Evolutionary conservation across 2,797 vertebrate species (phyloP), one percentile per base, ranked within the genome.

Genomic region (Sorex maritimensis): DNA sequence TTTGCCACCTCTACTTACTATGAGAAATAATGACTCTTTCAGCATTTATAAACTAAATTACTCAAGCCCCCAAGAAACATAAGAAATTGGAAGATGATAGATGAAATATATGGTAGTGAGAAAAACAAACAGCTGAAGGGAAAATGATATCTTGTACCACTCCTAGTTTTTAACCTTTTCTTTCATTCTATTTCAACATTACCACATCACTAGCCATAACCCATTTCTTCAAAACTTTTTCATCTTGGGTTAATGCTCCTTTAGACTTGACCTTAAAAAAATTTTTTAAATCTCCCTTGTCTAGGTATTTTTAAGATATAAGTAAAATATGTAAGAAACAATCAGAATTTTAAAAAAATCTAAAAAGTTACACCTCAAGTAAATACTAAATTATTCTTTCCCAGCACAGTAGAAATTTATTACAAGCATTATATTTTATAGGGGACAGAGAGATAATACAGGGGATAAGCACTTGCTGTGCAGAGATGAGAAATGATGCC

Each of bases 321-420:
- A 82, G 1, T 91, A 9, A 19, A 74, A 81, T 91, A 52, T 81
- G 74, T 88, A 89, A 46, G 49, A 91, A 93, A 88, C 34, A 21
- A 63, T 63, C 61, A 19, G 17, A 23, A 63, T 58, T 58, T 58
- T 58, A 63, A 63, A 17, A 17, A 63, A 63, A 63, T 63, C 17
- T 63, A 63, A 63, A 63, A 63, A 63, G 23, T 24, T 52, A 52
- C 49, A 24, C 17, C 5, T 7, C 17, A 63, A 63, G 61, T 6
- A 63, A 63, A 63, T 74, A 88, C 9, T 58, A 61, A 80, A 52
- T 65, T 68, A 44, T 81, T 81, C 87, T 88, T 34, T 28, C 65
- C 81, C 34, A 67, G 58, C 88, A 89, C 10, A 78, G 13, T 5
- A 52, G 41, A 89, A 91, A 91, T 6, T 41, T 41, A 73, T 30